Conservation (phyloP, 2,888 invertebrate species). For the Diadegma fenestrale region DNA sequence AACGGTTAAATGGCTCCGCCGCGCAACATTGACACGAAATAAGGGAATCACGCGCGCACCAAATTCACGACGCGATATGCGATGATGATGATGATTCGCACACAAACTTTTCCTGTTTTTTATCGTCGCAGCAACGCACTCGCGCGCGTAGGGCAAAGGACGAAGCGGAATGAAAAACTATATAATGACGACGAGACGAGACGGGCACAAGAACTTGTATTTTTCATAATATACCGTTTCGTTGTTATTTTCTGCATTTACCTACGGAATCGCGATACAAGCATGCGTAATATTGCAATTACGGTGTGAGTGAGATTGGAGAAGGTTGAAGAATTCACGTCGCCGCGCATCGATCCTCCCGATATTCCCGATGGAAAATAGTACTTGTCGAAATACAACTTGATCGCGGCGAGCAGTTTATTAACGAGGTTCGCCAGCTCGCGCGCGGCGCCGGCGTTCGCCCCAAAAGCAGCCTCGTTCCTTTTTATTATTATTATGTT, state of each 20-base stretch:
- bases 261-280: conserved; percentile 33
- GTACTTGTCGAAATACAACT: neutral
- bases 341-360: conserved; percentile 50
- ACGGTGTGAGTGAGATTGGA: conserved; percentile 31
- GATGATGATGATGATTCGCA: no score
- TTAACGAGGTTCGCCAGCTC: no score
- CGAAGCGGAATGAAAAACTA: no score
- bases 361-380: conserved; percentile 10
- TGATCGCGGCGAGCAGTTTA: no score
- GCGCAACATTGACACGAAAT: conserved; percentile 19
- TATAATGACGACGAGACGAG: no score
- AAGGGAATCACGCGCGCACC: neutral
- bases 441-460: neutral
- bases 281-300: conserved; percentile 26
- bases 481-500: neutral
- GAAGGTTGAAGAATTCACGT: conserved; percentile 11
- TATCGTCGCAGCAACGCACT: no score
- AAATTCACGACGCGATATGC: no score
- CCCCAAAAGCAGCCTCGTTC: no score
- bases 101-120: no score
- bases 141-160: no score
- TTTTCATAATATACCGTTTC: neutral
- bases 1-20: neutral
- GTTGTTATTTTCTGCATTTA: conserved; percentile 6
- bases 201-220: no score